Conservation (phyloP, 37 sponge, comb jelly and placozoan species). For the Sycon ciliatum region DNA sequence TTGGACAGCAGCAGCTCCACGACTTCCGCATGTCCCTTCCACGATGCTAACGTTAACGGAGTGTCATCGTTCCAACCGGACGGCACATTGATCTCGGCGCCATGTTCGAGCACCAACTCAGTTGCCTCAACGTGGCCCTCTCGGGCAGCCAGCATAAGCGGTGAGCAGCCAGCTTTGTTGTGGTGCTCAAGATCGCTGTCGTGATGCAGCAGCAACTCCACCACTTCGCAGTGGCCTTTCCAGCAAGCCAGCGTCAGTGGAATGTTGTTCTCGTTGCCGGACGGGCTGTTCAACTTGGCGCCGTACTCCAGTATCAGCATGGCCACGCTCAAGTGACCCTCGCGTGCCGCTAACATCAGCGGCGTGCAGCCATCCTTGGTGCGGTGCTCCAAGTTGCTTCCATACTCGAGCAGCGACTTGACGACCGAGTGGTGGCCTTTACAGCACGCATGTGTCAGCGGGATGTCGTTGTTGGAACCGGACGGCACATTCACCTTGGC, state of each 20-base stretch:
- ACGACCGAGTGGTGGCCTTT: constrained; percentile 71
- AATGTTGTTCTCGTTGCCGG: constrained; percentile 92
- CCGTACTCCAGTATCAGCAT: constrained; percentile 33
- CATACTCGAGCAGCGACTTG: constrained; percentile 54
- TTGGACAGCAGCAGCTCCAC: constrained; percentile 59
- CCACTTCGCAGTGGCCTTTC: constrained; percentile 93
- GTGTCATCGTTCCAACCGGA: constrained; percentile 94
- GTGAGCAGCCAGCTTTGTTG: constrained; percentile 97
- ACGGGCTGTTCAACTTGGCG: constrained; percentile 79
- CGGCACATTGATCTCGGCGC: constrained; percentile 75
- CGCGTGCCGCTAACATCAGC: constrained; percentile 88
- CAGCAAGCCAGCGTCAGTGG: constrained; percentile 93
- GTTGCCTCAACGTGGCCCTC: constrained; percentile 88
- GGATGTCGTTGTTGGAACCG: constrained; percentile 92
- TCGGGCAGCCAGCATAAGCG: constrained; percentile 94
- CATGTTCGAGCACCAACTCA: constrained; percentile 65
- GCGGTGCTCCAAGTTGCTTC: constrained; percentile 78
- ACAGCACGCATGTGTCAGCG: constrained; percentile 91
- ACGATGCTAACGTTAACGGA: constrained; percentile 88
- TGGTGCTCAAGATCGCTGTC: constrained; percentile 86
- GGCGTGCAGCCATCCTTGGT: constrained; percentile 99
- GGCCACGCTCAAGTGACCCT: constrained; percentile 41
- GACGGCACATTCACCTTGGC: constrained; percentile 44
- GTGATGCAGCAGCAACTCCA: constrained; percentile 69
- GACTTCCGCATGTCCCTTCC: constrained; percentile 79